Percentiles rank a stretch among this genome's conserved stretches.
These are phyloP conservation scores for Pluvialis apricaria DNA, from an alignment of 2,113 vertebrate species.

Conservation along the genomic window DNA sequence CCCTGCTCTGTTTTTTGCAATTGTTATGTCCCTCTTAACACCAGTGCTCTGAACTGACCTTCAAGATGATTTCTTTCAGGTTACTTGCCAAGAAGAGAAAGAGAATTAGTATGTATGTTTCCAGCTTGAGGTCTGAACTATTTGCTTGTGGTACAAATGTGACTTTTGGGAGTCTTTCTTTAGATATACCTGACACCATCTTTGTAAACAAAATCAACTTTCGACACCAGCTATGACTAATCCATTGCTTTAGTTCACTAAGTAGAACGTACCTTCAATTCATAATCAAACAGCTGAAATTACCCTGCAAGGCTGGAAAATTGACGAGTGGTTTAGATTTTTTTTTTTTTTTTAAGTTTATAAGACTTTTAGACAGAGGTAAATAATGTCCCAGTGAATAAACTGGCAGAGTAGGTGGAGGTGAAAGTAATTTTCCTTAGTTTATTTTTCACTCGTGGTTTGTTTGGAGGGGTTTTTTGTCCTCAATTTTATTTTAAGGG, in stretches of 20 bases:
- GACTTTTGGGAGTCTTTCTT: conserved; percentile 59
- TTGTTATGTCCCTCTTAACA: neutral
- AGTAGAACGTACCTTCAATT: conserved; percentile 62
- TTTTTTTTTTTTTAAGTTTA: neutral
- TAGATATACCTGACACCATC: neutral
- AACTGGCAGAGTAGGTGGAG: neutral
- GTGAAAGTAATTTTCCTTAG: conserved; percentile 4
- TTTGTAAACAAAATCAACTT: conserved; percentile 68
- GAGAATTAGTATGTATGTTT: conserved; percentile 34
- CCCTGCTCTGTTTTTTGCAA: neutral
- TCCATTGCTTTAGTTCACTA: conserved; percentile 63
- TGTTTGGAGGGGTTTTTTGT: neutral
- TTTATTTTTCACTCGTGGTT: conserved; percentile 33
- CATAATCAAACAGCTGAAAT: conserved; percentile 57
- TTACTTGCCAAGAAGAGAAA: neutral
- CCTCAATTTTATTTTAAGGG: conserved; percentile 26
- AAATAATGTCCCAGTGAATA: conserved; percentile 15
- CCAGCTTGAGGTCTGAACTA: conserved; percentile 8
- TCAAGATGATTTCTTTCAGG: neutral
- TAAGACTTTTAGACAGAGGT: neutral
- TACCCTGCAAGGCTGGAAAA: conserved; percentile 41
- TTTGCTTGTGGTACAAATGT: conserved; percentile 33
- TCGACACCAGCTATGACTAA: conserved; percentile 65
- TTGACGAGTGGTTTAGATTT: neutral
- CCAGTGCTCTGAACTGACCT: neutral